Percentiles rank a stretch among this genome's conserved stretches.
phyloP scores from a whole-genome alignment of 2,888 invertebrate genomes.

The Odontocolon sp. region DNA sequence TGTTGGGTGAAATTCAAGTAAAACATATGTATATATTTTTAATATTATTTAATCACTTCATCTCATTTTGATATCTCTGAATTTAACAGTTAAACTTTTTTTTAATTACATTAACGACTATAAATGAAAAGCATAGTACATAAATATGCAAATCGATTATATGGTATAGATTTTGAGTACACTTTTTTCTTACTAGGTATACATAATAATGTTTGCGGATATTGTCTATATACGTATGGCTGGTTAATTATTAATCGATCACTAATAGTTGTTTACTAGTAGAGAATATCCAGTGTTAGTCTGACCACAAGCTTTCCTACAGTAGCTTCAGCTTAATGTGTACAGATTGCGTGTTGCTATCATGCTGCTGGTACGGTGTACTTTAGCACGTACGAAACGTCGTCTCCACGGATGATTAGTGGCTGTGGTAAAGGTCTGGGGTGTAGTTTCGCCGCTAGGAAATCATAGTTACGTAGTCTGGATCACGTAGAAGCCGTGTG shows the following conservation, averaged over 20 bases:
- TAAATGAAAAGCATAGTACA: too few relatives aligned
- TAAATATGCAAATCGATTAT: too few relatives aligned
- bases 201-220: neutral
- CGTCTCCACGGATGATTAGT: constrained; percentile 39
- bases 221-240: neutral
- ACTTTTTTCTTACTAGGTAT: too few relatives aligned
- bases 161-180: too few relatives aligned
- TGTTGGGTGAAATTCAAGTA: too few relatives aligned
- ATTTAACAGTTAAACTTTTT: too few relatives aligned
- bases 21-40: too few relatives aligned
- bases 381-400: constrained; percentile 50
- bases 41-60: too few relatives aligned
- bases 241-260: too few relatives aligned
- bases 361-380: neutral
- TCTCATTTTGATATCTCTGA: too few relatives aligned
- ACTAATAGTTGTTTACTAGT: too few relatives aligned
- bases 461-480: constrained; percentile 6
- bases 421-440: neutral
- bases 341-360: neutral
- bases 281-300: neutral
- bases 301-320: neutral
- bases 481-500: neutral
- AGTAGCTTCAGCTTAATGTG: neutral
- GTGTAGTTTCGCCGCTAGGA: neutral
- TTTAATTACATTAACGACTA: too few relatives aligned